Evolutionary conservation across 2,797 vertebrate species (phyloP).

Genomic region (Helarctos malayanus): DNA sequence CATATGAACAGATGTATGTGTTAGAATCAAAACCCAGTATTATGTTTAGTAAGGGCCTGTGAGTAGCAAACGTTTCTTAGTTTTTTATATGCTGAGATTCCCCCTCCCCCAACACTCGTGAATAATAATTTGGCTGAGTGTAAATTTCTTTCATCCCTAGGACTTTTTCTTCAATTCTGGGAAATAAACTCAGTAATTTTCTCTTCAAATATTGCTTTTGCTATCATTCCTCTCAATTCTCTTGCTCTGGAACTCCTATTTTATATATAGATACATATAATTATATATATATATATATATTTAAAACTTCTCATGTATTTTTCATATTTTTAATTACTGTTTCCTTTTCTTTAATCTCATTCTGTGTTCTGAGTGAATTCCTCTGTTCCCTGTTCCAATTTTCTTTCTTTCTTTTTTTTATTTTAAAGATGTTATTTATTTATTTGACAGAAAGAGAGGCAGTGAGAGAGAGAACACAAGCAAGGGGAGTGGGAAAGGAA

Average conservation of each 20-base stretch:
- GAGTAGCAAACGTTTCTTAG: not conserved
- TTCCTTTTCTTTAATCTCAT: not conserved
- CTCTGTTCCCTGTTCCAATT: not conserved
- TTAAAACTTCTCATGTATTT: not conserved
- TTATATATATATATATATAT: not conserved
- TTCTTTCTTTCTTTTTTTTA: not conserved
- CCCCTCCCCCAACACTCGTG: not conserved
- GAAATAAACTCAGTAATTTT: not conserved
- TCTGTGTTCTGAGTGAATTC: not conserved
- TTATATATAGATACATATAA: not conserved
- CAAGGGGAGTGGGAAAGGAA: too few relatives aligned
- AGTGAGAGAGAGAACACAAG: too few relatives aligned
- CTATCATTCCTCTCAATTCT: not conserved
- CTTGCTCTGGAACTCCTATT: not conserved
- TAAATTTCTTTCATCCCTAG: slow-evolving; percentile 40
- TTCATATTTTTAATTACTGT: not conserved
- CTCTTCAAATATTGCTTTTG: slow-evolving; percentile 21
- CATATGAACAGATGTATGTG: not conserved
- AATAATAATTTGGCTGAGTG: not conserved
- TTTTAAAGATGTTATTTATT: too few relatives aligned
- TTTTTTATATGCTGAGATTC: not conserved
- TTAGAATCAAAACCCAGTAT: slow-evolving; percentile 44
- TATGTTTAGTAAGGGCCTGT: not conserved
- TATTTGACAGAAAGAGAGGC: too few relatives aligned
- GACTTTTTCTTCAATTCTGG: not conserved